These are phyloP conservation scores for Clitarchus hookeri DNA, from an alignment of 2,888 invertebrate genomes.

Conservation along the genomic window DNA sequence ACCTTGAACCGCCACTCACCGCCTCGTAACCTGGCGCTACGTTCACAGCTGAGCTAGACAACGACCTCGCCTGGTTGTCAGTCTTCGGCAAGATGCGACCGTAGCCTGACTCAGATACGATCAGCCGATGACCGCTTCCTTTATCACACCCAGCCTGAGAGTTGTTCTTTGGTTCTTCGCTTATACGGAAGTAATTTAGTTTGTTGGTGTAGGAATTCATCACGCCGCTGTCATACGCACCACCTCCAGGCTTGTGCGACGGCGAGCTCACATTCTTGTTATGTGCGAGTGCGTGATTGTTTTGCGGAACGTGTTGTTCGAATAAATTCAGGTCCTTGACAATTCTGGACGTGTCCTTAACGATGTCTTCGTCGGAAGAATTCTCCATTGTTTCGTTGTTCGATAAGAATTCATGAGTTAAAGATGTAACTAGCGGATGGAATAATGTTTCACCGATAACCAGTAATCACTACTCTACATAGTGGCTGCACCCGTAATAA, in stretches of 20 bases:
- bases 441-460: not conserved
- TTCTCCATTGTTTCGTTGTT: slow-evolving; percentile 38
- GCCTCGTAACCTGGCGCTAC: slow-evolving; percentile 36
- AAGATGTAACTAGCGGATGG: not conserved
- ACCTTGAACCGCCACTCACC: slow-evolving; percentile 41
- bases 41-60: slow-evolving; percentile 39
- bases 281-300: not conserved
- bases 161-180: slow-evolving; percentile 35
- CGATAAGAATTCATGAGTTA: slow-evolving; percentile 27
- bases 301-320: slow-evolving; percentile 28
- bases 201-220: slow-evolving; percentile 46
- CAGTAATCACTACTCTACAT: not conserved
- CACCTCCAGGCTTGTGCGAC: not conserved
- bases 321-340: slow-evolving; percentile 36
- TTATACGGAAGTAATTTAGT: slow-evolving; percentile 41
- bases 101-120: slow-evolving; percentile 50
- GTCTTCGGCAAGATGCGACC: slow-evolving; percentile 53
- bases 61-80: slow-evolving; percentile 41
- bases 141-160: slow-evolving; percentile 29
- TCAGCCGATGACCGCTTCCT: slow-evolving; percentile 32
- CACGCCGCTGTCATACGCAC: slow-evolving; percentile 10
- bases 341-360: slow-evolving; percentile 33
- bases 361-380: slow-evolving; percentile 35
- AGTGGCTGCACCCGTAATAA: not conserved
- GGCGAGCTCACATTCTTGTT: not conserved